Percentiles rank a stretch among this genome's conserved stretches.
These are phyloP conservation scores for Augochlorella aurata DNA, from an alignment of 2,888 invertebrate species.

Conservation along the genomic window DNA sequence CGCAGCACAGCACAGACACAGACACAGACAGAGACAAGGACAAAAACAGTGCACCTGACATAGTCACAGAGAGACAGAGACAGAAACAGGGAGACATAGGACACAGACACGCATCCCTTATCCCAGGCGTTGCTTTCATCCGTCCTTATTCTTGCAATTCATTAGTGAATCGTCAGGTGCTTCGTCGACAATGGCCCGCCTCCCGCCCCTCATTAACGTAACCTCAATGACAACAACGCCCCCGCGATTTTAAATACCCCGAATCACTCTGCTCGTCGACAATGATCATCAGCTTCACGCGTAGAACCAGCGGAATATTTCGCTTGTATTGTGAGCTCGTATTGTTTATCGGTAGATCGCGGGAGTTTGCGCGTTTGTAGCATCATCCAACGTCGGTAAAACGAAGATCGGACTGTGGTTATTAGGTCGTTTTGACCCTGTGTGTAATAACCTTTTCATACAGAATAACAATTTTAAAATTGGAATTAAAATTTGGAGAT, in stretches of 20 bases:
- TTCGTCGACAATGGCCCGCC: slow-evolving; percentile 55
- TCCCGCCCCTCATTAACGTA: slow-evolving; percentile 62
- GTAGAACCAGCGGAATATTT: slow-evolving; percentile 9
- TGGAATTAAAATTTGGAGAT: too few species aligned
- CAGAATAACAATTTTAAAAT: too few species aligned
- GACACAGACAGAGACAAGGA: too few species aligned
- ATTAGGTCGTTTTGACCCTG: too few species aligned
- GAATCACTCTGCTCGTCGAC: slow-evolving; percentile 36
- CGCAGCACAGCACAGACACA: too few species aligned
- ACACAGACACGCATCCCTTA: neutral
- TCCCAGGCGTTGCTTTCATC: slow-evolving; percentile 16
- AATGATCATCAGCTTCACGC: slow-evolving; percentile 37
- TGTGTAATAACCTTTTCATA: too few species aligned
- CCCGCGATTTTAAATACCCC: slow-evolving; percentile 59
- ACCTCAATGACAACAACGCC: slow-evolving; percentile 60
- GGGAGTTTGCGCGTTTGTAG: neutral
- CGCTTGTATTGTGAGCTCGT: neutral
- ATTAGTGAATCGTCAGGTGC: slow-evolving; percentile 59
- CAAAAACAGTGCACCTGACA: too few species aligned
- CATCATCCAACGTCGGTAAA: neutral
- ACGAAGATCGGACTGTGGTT: neutral
- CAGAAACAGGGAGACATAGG: too few species aligned
- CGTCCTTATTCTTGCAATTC: slow-evolving; percentile 52
- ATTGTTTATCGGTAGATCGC: neutral
- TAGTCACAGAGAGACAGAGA: too few species aligned